A percentile compares a stretch with the other conserved stretches of the same genome.
phyloP scores from a whole-genome alignment of 2,888 invertebrate genomes.

The Metopia argyrocephala region DNA sequence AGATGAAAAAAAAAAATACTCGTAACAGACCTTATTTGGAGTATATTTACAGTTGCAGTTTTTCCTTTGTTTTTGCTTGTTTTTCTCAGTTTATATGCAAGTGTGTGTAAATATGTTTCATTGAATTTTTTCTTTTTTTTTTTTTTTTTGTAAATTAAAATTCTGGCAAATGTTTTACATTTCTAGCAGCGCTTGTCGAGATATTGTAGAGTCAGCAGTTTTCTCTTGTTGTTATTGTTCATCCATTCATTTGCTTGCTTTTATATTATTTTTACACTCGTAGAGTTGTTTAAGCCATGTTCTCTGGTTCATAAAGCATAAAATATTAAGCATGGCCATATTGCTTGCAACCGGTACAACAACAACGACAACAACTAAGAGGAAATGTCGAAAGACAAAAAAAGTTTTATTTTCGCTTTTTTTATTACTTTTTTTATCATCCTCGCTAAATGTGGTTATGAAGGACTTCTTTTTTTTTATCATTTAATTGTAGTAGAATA shows the following conservation, averaged over 20 bases:
- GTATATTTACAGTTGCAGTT: slow-evolving; percentile 60
- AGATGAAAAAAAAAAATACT: slow-evolving; percentile 4
- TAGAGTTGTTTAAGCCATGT: slow-evolving; percentile 56
- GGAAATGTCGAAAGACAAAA: neutral
- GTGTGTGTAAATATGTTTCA: slow-evolving; percentile 6
- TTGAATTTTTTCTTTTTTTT: slow-evolving; percentile 17
- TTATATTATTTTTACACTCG: slow-evolving; percentile 38
- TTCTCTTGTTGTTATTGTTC: too few relatives aligned
- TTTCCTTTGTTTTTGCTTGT: slow-evolving; percentile 31
- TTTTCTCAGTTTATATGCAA: neutral
- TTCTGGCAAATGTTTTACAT: slow-evolving; percentile 55
- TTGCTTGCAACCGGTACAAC: slow-evolving; percentile 52
- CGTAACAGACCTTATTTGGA: slow-evolving; percentile 27
- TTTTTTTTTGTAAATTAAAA: slow-evolving; percentile 42
- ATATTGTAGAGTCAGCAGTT: slow-evolving; percentile 54
- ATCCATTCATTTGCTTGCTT: neutral
- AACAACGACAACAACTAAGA: neutral
- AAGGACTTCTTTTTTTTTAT: slow-evolving; percentile 61
- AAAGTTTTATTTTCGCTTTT: slow-evolving; percentile 13
- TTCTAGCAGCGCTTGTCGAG: slow-evolving; percentile 45
- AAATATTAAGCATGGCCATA: slow-evolving; percentile 63
- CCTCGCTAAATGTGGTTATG: slow-evolving; percentile 33
- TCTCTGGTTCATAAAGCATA: slow-evolving; percentile 63
- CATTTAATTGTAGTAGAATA: slow-evolving; percentile 66
- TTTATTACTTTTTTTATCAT: slow-evolving; percentile 32